These are phyloP conservation scores for Theretra japonica DNA, from an alignment of 2,888 invertebrate species.

Conservation along the genomic window DNA sequence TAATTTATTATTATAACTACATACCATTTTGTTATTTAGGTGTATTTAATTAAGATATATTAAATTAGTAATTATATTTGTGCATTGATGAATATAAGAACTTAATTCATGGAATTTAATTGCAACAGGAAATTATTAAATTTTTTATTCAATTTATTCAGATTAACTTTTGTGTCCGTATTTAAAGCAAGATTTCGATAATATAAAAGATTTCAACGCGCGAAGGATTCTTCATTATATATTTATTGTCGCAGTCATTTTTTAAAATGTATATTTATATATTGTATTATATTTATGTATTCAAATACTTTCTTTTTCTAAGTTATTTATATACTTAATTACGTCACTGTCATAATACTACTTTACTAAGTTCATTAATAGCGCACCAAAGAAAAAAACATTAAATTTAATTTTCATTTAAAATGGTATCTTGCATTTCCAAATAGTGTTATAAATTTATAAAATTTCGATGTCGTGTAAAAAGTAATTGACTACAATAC, in stretches of 20 bases:
- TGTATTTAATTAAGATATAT: too few relatives aligned
- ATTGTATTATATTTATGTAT: neutral
- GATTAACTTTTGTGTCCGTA: too few relatives aligned
- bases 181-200: neutral
- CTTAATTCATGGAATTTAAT: too few relatives aligned
- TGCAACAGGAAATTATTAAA: too few relatives aligned
- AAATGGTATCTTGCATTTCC: neutral
- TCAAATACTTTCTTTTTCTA: neutral
- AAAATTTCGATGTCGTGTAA: neutral
- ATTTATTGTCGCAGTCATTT: too few relatives aligned
- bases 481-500: neutral
- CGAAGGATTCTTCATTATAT: neutral
- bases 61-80: too few relatives aligned
- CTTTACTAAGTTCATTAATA: neutral
- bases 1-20: too few relatives aligned
- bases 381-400: too few relatives aligned
- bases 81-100: too few relatives aligned
- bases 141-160: too few relatives aligned
- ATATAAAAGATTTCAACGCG: slow-evolving; percentile 55
- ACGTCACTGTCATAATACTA: neutral
- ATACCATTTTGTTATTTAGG: too few relatives aligned
- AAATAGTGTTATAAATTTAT: slow-evolving; percentile 22
- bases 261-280: too few relatives aligned
- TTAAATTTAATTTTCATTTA: neutral
- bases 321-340: neutral